Percentiles rank a stretch among this genome's conserved stretches.
Evolutionary conservation across 2,888 invertebrate species (phyloP).

Genomic region (Megamerina dolium): DNA sequence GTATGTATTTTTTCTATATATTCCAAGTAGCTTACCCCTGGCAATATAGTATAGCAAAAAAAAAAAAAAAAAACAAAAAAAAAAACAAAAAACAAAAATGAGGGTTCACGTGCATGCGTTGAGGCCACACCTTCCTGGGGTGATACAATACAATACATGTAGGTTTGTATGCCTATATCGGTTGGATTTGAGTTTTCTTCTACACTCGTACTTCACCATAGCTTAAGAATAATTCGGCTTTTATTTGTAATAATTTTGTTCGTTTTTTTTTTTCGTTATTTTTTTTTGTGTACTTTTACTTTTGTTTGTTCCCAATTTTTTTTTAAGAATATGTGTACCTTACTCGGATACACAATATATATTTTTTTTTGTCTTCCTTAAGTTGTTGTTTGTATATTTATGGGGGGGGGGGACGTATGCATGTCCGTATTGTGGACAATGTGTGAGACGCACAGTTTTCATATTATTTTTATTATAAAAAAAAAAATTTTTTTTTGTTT

Average conservation of each 20-base stretch:
- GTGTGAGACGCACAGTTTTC: neutral
- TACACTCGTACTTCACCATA: too few species aligned
- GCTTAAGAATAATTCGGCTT: constrained; percentile 11
- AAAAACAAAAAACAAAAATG: too few species aligned
- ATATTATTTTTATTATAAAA: neutral
- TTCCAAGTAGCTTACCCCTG: too few species aligned
- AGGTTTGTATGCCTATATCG: too few species aligned
- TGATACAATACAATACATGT: too few species aligned
- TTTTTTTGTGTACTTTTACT: constrained; percentile 30
- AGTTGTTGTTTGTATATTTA: constrained; percentile 1
- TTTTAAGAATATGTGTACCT: too few species aligned
- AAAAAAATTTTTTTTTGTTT: constrained; percentile 5
- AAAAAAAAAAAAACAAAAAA: too few species aligned
- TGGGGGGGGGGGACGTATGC: constrained; percentile 1
- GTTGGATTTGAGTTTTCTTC: neutral
- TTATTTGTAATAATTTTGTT: constrained; percentile 1
- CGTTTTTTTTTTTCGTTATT: neutral
- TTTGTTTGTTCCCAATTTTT: constrained; percentile 29
- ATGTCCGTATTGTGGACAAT: constrained; percentile 7
- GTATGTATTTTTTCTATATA: constrained; percentile 5
- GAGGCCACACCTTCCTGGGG: constrained; percentile 46
- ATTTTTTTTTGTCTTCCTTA: neutral
- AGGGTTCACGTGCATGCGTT: constrained; percentile 21
- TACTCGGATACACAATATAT: too few species aligned
- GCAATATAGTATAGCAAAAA: too few species aligned